Conservation (phyloP, 1,140 invertebrate species). For the Drosophila watanabei region DNA sequence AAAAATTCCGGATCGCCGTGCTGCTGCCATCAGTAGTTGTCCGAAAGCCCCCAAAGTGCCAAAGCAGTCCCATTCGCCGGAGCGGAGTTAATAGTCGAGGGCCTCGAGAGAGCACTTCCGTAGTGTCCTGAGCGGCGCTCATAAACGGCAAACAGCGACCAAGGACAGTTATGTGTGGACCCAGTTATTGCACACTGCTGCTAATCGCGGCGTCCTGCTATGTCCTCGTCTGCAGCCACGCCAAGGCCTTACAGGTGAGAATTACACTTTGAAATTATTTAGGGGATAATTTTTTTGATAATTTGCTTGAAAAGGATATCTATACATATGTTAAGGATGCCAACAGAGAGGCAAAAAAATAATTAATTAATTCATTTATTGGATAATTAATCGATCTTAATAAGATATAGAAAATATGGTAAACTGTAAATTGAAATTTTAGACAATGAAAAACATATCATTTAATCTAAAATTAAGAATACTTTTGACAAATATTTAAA, state of each 20-base stretch:
- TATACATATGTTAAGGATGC: neutral
- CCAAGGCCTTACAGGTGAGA: constrained; percentile 73
- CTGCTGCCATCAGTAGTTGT: constrained; percentile 69
- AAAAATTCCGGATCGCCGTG: constrained; percentile 55
- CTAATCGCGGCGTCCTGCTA: constrained; percentile 73
- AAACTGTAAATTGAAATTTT: too few species aligned
- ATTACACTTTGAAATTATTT: neutral
- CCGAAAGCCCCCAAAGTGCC: constrained; percentile 38
- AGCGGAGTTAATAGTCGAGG: constrained; percentile 28
- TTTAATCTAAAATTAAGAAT: too few species aligned
- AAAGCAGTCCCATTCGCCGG: constrained; percentile 27
- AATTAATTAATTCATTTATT: too few species aligned
- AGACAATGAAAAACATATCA: too few species aligned
- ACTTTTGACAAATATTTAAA: too few species aligned
- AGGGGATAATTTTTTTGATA: neutral
- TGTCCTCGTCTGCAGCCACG: constrained; percentile 61
- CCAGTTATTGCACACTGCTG: constrained; percentile 74
- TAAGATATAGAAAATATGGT: too few species aligned
- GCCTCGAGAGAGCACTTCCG: constrained; percentile 25
- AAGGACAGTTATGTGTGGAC: constrained; percentile 67
- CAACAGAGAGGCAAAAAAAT: too few species aligned
- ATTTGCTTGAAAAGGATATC: neutral
- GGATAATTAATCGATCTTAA: too few species aligned
- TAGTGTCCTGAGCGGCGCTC: constrained; percentile 36
- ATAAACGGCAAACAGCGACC: constrained; percentile 30